Base-by-base conservation (phyloP, 2,888 invertebrate genomes). In the Tenthredo scrophulariae region DNA sequence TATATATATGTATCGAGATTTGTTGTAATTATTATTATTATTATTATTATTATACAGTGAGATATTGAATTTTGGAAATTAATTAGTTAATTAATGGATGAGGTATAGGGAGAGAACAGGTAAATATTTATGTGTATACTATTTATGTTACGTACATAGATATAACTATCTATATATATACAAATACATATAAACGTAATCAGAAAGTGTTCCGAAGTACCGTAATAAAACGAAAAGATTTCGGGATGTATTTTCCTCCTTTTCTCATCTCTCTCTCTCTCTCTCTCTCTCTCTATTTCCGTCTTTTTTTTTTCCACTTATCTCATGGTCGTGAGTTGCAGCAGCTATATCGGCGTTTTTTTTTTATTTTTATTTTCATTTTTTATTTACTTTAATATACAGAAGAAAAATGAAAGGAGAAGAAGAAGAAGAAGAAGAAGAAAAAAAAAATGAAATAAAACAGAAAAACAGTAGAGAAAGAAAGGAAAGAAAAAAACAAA, bases 191-290 rank as follows among this genome's bases (percentile, higher is more conserved):
- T 46, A 46, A 46, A 54, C 54, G 54, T 54, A 54, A 58, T 80
- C 62, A 46, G 80, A 80, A 58, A 58, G 80, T 80, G 80, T 58
- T 80, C 80, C 80, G 22, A n/a, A 80, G 80, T 80, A 80, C 80
- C 80, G 80, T 80, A 54, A 54, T 54, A 54, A n/a, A n/a, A 54
- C n/a, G 54, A 80, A 80, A 62, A 80, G 37, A 40, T 80, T 80
- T 80, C 62, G 80, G 80, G 15, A 62, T 80, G 62, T 62, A 22
- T 37, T 80, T 6, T n/a, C 26, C 50, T 50, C 40, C 18, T 29
- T 50, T 22, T 50, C 29, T 4, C 15, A 2, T n/a, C n/a, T n/a
- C 37, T 43, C n/a, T 10, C 18, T 75, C 22, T 40, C 50, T 75
- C 22, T 75, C 75, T n/a, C 26, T 77, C 37, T 70, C 29, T 72